Base-by-base conservation (phyloP, 2,797 vertebrate species). In the Acipenser transmontanus region DNA sequence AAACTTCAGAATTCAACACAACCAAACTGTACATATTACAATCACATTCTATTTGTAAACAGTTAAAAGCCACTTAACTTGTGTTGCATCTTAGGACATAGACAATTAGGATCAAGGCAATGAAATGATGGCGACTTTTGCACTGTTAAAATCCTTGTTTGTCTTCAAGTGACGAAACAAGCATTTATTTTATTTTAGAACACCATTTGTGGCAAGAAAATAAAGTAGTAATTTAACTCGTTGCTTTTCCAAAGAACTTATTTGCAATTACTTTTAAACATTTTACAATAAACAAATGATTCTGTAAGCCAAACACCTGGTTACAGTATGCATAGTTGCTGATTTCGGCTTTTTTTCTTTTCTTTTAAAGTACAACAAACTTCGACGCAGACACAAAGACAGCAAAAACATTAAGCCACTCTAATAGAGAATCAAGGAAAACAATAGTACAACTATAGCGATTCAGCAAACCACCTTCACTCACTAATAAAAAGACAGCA, bases 41-140 rank as follows among this genome's bases (percentile, higher is more conserved):
- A 98, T 99, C 97, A 97, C 95, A 88, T 93, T 95, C 94, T 93
- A 95, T 95, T 93, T 98, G 97, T 99, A 99, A 99, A 99, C 97
- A 98, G 94, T 93, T 97, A 97, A 95, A 98, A 98, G 94, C 94
- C 95, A 97, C 95, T 94, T 87, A 93, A 94, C 92, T 93, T 94
- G 91, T 95, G 91, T 95, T 97, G 95, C 93, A 94, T 98, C 93
- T 90, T 94, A 91, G 78, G 95, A 98, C 94, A 96, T 88, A 87
- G 85, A 88, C 92, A 93, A 89, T 93, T 94, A 92, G 91, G 93
- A 95, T 95, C 93, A 97, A 98, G 95, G 96, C 95, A 97, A 98
- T 97, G 96, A 99, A 96, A 97, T 94, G 94, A 94, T 93, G 93
- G 95, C 92, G 85, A 95, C 91, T 93, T 93, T 90, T 93, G 91